Evolutionary conservation across 2,888 invertebrate species (phyloP).

Genomic region (Allygus modestus): DNA sequence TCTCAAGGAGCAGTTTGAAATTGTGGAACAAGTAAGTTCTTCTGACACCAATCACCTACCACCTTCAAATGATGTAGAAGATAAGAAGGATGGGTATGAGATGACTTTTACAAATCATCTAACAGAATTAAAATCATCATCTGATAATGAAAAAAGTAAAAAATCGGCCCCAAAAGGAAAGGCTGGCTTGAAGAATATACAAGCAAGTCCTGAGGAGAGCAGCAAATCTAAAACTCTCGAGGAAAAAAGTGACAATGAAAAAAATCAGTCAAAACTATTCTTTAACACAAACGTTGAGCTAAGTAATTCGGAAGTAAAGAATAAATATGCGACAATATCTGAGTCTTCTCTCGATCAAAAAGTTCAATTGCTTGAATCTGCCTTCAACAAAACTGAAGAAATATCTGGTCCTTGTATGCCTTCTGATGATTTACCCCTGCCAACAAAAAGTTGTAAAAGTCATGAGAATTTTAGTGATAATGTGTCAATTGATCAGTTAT

Average conservation of each 20-base stretch:
- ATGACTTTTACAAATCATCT: neutral
- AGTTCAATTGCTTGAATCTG: neutral
- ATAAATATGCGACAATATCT: neutral
- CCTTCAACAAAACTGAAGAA: neutral
- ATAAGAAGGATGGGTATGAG: neutral
- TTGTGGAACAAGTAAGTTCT: neutral
- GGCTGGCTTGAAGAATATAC: no score
- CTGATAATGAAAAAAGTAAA: no score
- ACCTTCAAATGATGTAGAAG: no score
- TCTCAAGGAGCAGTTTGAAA: constrained; percentile 4
- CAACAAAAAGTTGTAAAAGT: neutral
- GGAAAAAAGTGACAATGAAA: neutral
- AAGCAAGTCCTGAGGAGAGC: no score
- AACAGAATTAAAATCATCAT: no score
- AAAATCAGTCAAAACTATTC: neutral
- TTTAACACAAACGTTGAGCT: neutral
- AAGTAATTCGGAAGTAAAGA: neutral
- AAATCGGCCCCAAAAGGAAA: no score
- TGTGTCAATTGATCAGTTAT: neutral
- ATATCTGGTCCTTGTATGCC: neutral
- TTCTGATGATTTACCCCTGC: neutral
- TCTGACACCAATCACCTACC: no score
- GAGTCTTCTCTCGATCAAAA: neutral
- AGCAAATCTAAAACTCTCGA: neutral
- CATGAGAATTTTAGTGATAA: neutral